These are phyloP conservation scores for Tamias sibiricus DNA, from an alignment of 2,113 vertebrate genomes.

Conservation along the genomic window DNA sequence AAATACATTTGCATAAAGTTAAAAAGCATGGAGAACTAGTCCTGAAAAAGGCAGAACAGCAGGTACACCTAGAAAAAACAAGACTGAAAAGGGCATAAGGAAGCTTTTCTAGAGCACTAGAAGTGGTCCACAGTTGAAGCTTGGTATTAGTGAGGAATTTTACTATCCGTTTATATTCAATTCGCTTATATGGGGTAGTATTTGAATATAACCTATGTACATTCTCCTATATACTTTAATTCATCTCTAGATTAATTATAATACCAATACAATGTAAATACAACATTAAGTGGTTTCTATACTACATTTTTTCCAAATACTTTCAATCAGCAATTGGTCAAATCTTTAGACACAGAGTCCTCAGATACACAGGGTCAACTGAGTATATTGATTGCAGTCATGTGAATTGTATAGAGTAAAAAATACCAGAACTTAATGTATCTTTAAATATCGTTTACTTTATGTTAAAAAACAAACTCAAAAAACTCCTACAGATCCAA, in stretches of 20 bases:
- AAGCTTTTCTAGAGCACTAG: neutral
- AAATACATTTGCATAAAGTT: neutral
- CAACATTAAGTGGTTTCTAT: neutral
- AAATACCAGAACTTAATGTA: neutral
- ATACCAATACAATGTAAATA: neutral
- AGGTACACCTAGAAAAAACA: neutral
- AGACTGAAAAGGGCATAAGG: neutral
- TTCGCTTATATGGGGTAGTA: neutral
- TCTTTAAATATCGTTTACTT: neutral
- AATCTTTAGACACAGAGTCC: neutral
- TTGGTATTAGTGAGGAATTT: neutral
- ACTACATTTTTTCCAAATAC: neutral
- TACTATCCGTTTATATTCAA: neutral
- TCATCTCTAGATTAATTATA: neutral
- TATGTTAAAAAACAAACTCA: neutral
- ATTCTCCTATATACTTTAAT: neutral
- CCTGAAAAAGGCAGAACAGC: neutral
- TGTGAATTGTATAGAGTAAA: neutral
- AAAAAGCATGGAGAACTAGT: neutral
- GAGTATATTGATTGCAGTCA: neutral
- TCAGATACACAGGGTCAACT: neutral
- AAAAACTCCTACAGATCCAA: neutral
- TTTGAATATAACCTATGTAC: neutral
- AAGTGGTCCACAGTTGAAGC: neutral
- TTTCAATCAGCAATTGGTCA: neutral